Evolutionary conservation across 2,888 invertebrate genomes (phyloP), one percentile per base, ranked within the genome.

Genomic region (Parthenolecanium corni): DNA sequence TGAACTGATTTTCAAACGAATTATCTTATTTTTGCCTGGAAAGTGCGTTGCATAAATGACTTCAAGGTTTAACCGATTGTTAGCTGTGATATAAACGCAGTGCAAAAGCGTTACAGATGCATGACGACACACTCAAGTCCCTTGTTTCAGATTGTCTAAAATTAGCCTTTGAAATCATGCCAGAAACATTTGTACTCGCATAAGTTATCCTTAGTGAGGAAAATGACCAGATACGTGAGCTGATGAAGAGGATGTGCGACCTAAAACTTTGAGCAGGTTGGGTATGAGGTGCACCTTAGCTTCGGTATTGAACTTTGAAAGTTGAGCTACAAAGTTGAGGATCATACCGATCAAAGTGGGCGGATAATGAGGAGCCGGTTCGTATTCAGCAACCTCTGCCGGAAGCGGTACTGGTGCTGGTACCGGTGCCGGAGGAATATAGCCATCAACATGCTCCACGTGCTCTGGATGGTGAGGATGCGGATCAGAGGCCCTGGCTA

Each of bases 251-350:
- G 63, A 63, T 2, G 63, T 20, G 14, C 16, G 31, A 18, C 53
- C 21, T 2, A 63, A 9, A 12, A 63, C 44, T 44, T 54, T 53
- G 20, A 63, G 23, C n/a, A 63, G 14, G 31, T 63, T 63, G 23
- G 63, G 63, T 44, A 63, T 63, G 23, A 63, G 25, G 18, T 63
- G 63, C 9, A 63, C 4, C 36, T 63, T 63, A n/a, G 63, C 63
- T 24, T 63, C 63, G 54, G 63, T 63, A 18, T 63, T 63, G 49
- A 63, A 63, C 46, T 53, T 52, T 1, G 63, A 63, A 20, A 63
- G 23, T 18, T 31, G 38, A 38, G 53, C 63, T 12, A 63, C 47
- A 23, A 63, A 63, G 24, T 63, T 40, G 9, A 63, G 31, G 6
- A 63, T 38, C 11, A 63, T 44, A 20, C 63, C 63, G 63, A 46